phyloP scores from a whole-genome alignment of 2,113 vertebrate genomes.

The Psilopogon haemacephalus region DNA sequence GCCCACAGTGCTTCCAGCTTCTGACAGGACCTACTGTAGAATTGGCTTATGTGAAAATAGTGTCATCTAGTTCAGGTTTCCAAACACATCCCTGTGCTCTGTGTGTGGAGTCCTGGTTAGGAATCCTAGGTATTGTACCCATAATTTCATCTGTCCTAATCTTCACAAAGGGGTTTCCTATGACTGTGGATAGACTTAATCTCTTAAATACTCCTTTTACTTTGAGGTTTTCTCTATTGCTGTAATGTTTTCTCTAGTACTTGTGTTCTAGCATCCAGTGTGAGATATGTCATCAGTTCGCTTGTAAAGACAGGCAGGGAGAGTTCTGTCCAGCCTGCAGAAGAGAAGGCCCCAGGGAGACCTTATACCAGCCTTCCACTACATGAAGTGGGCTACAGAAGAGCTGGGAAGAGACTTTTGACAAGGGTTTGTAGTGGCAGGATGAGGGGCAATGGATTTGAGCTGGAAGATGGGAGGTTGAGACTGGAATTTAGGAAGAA shows the following conservation, averaged over 20 bases:
- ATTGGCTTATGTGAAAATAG: not conserved
- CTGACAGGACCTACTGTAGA: not conserved
- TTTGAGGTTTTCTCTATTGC: not conserved
- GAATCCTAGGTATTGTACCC: not conserved
- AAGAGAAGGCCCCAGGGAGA: no score
- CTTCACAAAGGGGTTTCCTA: not conserved
- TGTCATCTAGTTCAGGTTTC: not conserved
- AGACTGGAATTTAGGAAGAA: no score
- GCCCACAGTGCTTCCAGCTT: not conserved
- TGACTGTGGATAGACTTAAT: not conserved
- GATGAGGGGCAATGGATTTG: no score
- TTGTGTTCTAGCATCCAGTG: not conserved
- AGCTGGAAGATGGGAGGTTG: no score
- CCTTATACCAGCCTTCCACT: no score
- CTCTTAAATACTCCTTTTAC: not conserved
- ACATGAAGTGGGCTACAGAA: no score
- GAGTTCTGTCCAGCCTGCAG: no score
- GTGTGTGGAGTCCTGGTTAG: not conserved
- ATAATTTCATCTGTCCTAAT: not conserved
- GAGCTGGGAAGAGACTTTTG: no score
- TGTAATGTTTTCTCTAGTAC: not conserved
- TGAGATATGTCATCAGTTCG: not conserved
- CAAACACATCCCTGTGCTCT: not conserved
- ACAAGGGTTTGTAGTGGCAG: no score
- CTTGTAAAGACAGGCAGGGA: no score